Evolutionary conservation across 2,797 vertebrate species (phyloP), one percentile per base, ranked within the genome.

Genomic region (Chaenodraco wilsoni): DNA sequence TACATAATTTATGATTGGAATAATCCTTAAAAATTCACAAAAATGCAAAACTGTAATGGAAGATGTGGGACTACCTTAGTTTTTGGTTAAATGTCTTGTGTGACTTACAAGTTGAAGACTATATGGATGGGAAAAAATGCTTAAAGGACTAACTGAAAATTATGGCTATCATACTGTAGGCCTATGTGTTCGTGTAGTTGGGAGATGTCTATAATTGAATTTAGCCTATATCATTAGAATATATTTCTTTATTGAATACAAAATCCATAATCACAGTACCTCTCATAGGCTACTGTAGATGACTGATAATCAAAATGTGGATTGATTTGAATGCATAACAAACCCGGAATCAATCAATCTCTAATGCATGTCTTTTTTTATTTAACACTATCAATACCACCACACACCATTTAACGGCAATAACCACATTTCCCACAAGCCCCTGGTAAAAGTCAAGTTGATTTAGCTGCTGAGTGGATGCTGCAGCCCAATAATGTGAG

Each of bases 401-500:
- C 16, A 4, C 31, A 41, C 19, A 50, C 50, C 79, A 72, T 66
- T 60, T 58, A 14, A 16, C 10, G 11, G 72, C 2, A 11, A 75
- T 14, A 83, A 96, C 97, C 88, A 88, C 94, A 94, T 76, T 87
- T 94, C 96, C 97, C 97, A 89, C 68, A 89, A 93, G 23, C 16
- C 88, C 69, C 5, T 70, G 19, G 59, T 31, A 2, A 67, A 73
- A 68, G 63, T 37, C 74, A 68, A 60, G 57, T 17, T 37, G 8
- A 66, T 83, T 74, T 57, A 67, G 72, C 56, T 16, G 49, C 62
- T 87, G 74, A 94, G 57, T 91, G 93, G 94, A 81, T 65, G 76
- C 66, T 50, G 58, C 65, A 59, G 81, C 51, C 95, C 96, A 96
- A 96, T 97, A 83, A 76, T 66, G 9, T 45, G 43, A 52, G 72